Base-by-base conservation (phyloP, 2,797 vertebrate genomes). In the Falco novaeseelandiae region DNA sequence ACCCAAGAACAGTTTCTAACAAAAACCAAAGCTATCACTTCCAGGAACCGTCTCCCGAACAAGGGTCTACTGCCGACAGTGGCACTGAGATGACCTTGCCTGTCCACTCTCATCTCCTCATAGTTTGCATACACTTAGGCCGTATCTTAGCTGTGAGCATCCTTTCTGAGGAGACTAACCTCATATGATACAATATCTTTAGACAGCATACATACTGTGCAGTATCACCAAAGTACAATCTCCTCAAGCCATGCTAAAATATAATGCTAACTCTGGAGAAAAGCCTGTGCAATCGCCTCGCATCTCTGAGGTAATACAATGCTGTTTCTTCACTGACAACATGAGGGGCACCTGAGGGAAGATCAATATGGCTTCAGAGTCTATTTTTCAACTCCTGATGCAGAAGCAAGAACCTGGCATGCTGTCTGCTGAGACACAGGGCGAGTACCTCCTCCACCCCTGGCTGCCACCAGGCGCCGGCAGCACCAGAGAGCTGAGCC, bases 221-320 rank as follows among this genome's bases (percentile, higher is more conserved):
- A 55, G 83, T 62, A 90, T 92, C 93, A 90, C 83, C 92, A 71
- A 65, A 62, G 72, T 92, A 87, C 91, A 91, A 87, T 87, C 93
- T 96, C 94, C 90, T 96, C 78, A 96, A 97, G 95, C 93, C 96
- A 97, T 96, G 97, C 97, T 96, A 95, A 94, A 96, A 97, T 82
- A 92, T 61, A 92, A 83, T 0, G 42, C 86, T 89, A 92, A 84
- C 94, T 87, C 92, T 71, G 92, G 92, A 96, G 91, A 95, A 82
- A 88, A 91, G 77, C 95, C 88, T 61, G 81, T 51, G 76, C 19
- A 3, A 59, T 40, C 0, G 27, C 87, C 87, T 81, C 3, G 1
- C 5, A 2, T 93, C 93, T 95, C 93, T 96, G 96, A 96, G 97
- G 95, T 97, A 96, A 97, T 92, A 95, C 74, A 92, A 94, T 21